phyloP scores from a whole-genome alignment of 23 tunicate genomes.

The Ascidia mentula region DNA sequence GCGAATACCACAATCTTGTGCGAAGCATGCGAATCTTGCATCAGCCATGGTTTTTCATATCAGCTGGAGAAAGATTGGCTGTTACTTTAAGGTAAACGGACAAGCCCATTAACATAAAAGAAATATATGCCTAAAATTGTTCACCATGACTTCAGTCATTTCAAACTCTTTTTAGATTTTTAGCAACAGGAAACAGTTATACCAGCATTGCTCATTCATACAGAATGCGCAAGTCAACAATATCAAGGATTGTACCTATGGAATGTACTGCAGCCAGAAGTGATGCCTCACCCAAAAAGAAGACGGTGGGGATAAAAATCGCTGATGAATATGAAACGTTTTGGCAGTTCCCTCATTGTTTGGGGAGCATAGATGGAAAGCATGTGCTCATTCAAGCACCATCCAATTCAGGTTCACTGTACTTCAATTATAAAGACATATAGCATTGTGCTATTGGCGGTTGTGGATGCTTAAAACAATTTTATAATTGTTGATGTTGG shows the following conservation, averaged over 20 bases:
- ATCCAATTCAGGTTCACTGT: conserved; percentile 40
- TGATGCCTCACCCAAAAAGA: conserved; percentile 9
- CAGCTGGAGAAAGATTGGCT: conserved; percentile 11
- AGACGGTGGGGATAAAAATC: conserved; percentile 15
- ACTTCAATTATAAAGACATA: conserved; percentile 39
- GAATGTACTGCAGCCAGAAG: conserved; percentile 39
- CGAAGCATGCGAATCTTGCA: neutral
- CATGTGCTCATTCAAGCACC: conserved; percentile 49
- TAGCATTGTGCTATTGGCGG: conserved; percentile 37
- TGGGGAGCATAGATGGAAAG: conserved; percentile 52
- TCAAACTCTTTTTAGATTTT: conserved; percentile 37
- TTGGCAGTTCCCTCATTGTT: conserved; percentile 56
- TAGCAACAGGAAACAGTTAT: conserved; percentile 51
- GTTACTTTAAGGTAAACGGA: conserved; percentile 6
- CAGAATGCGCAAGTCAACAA: conserved; percentile 24
- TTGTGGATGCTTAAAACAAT: conserved; percentile 45
- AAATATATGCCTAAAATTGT: neutral
- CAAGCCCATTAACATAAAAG: neutral
- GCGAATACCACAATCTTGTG: neutral
- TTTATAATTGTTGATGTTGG: conserved; percentile 46
- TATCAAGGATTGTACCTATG: conserved; percentile 25
- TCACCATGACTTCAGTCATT: neutral
- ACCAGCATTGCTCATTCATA: conserved; percentile 20
- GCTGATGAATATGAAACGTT: conserved; percentile 13
- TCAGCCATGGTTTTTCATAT: conserved; percentile 3